These are phyloP conservation scores for Lycaon pictus DNA, from an alignment of 2,113 vertebrate species.

Conservation along the genomic window DNA sequence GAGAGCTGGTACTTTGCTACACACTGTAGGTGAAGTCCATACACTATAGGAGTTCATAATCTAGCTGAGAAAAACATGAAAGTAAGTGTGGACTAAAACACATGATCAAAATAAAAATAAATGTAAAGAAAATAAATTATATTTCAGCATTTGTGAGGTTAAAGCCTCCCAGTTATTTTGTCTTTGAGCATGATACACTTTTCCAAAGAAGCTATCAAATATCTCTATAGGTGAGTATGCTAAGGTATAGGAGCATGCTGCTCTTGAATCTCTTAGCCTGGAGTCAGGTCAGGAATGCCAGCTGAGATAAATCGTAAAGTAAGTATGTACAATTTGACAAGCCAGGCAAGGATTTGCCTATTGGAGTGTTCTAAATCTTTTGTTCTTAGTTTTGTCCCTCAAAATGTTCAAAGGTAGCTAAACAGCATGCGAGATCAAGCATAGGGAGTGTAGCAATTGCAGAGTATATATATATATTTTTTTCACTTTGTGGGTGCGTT, in stretches of 20 bases:
- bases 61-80: neutral
- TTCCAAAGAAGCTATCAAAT: slow-evolving; percentile 81
- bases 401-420: slow-evolving; percentile 77
- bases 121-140: neutral
- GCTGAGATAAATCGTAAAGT: slow-evolving; percentile 84
- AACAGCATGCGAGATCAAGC: slow-evolving; percentile 67
- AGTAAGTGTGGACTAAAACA: neutral
- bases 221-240: slow-evolving; percentile 59
- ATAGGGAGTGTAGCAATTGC: neutral
- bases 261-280: slow-evolving; percentile 82
- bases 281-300: slow-evolving; percentile 84
- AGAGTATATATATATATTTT: neutral
- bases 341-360: slow-evolving; percentile 79
- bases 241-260: slow-evolving; percentile 60
- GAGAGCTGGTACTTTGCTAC: neutral
- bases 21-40: neutral
- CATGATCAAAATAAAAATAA: slow-evolving; percentile 37
- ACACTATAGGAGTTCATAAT: neutral
- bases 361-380: slow-evolving; percentile 78
- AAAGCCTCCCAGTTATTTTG: slow-evolving; percentile 57
- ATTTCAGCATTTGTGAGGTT: slow-evolving; percentile 69
- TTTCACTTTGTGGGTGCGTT: slow-evolving; percentile 30
- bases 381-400: slow-evolving; percentile 80
- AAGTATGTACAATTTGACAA: slow-evolving; percentile 81
- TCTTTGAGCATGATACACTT: slow-evolving; percentile 51